Percentiles rank a stretch among this genome's conserved stretches.
phyloP scores from a whole-genome alignment of 2,797 vertebrate species.

The Labeo calbasu region DNA sequence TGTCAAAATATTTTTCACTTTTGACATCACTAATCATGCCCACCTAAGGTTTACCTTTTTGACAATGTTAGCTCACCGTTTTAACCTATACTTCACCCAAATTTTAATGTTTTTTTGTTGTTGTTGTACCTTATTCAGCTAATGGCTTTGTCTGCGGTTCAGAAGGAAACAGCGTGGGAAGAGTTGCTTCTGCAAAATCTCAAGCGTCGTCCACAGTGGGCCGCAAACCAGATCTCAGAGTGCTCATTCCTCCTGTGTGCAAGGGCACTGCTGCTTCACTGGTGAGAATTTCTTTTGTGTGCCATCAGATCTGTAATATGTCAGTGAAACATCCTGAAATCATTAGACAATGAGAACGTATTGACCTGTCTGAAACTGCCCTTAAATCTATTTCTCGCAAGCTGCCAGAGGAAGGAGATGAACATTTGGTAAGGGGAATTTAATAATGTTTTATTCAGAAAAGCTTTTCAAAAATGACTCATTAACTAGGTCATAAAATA shows the following conservation, averaged over 20 bases:
- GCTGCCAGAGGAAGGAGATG: constrained; percentile 89
- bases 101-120: not conserved
- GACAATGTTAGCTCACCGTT: not conserved
- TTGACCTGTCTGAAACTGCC: constrained; percentile 9
- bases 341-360: constrained; percentile 6
- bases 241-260: constrained; percentile 90
- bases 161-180: constrained; percentile 83
- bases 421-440: constrained; percentile 66
- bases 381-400: constrained; percentile 49
- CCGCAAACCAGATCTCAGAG: constrained; percentile 89
- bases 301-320: not conserved
- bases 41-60: not conserved
- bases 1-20: not conserved
- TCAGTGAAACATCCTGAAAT: constrained; percentile 14
- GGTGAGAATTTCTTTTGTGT: constrained; percentile 73
- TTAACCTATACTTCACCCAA: not conserved
- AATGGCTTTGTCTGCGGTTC: constrained; percentile 86
- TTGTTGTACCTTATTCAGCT: constrained; percentile 69
- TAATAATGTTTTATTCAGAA: constrained; percentile 13
- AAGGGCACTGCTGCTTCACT: constrained; percentile 90
- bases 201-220: constrained; percentile 84
- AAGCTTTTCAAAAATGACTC: not conserved
- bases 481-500: not conserved
- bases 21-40: not conserved
- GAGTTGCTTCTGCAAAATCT: constrained; percentile 87